Evolutionary conservation across 2,888 invertebrate species (phyloP).

Genomic region (Pristionchus exspectatus): DNA sequence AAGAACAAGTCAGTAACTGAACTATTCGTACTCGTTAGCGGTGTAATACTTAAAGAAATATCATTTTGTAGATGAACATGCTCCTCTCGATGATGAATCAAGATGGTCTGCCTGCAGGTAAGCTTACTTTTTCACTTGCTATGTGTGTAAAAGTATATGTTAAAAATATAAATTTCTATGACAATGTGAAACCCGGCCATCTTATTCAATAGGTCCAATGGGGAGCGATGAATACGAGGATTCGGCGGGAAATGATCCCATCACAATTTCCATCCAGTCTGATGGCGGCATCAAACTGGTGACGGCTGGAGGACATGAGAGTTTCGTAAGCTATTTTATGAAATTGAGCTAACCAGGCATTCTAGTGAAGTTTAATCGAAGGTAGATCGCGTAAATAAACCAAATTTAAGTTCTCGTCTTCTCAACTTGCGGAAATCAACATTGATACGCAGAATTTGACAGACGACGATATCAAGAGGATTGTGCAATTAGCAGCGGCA

Average conservation of each 20-base stretch:
- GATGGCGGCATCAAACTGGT: slow-evolving; percentile 67
- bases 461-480: slow-evolving; percentile 63
- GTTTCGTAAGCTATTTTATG: slow-evolving; percentile 56
- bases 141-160: too few relatives aligned
- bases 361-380: too few relatives aligned
- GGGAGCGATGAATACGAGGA: background rate
- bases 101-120: background rate
- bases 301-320: slow-evolving; percentile 60
- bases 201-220: background rate
- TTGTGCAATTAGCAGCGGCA: slow-evolving; percentile 62
- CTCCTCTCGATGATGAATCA: slow-evolving; percentile 14
- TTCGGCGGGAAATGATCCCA: background rate
- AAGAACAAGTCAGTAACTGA: slow-evolving; percentile 61
- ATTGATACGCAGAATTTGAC: slow-evolving; percentile 67
- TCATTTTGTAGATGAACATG: slow-evolving; percentile 21
- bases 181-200: too few relatives aligned
- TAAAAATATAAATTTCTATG: too few relatives aligned
- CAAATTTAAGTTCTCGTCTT: slow-evolving; percentile 62
- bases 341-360: background rate
- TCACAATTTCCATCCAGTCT: slow-evolving; percentile 63
- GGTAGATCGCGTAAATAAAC: background rate
- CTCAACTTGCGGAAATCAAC: slow-evolving; percentile 61
- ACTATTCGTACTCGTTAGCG: background rate
- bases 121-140: background rate
- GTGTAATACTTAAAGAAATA: background rate